Base-by-base conservation (phyloP, 2,113 vertebrate species). In the Cyprinus carpio region DNA sequence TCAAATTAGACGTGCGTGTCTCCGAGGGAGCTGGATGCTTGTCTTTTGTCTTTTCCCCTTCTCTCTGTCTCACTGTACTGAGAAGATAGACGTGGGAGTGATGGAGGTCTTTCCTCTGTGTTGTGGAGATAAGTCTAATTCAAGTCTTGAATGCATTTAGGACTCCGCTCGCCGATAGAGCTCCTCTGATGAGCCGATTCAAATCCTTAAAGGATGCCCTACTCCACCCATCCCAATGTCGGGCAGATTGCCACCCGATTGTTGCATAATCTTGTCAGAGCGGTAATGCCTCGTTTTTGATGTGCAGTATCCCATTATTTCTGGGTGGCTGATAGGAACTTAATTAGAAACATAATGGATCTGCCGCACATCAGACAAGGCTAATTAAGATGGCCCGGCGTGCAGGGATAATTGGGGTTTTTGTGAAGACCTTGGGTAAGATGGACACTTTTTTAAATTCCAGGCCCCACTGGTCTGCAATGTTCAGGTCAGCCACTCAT, bases 291-390 rank as follows among this genome's bases (percentile, higher is more conserved):
- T 86, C 67, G 58, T 86, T 91, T 89, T 90, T 94, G 90, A 93
- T 90, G 92, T 90, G 88, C 84, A 87, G 89, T 91, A 87, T 92
- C 88, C 90, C 88, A 93, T 94, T 93, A 93, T 93, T 92, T 91
- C 91, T 92, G 86, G 89, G 75, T 37, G 82, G 87, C 91, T 92
- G 93, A 94, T 93, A 92, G 92, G 81, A 91, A 91, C 92, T 94
- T 94, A 94, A 95, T 94, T 95, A 93, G 92, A 92, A 94, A 92
- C 92, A 93, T 93, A 94, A 95, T 94, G 91, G 93, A 92, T 93
- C 89, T 87, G 83, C 90, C 77, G 84, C 87, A 93, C 90, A 94
- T 94, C 94, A 94, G 94, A 94, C 93, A 93, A 93, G 92, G 83
- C 91, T 93, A 93, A 95, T 95, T 94, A 94, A 92, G 92, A 88